A percentile compares a stretch with the other conserved stretches of the same genome.
These are phyloP conservation scores for Pontoporia blainvillei DNA, from an alignment of 2,113 vertebrate genomes.

Conservation along the genomic window DNA sequence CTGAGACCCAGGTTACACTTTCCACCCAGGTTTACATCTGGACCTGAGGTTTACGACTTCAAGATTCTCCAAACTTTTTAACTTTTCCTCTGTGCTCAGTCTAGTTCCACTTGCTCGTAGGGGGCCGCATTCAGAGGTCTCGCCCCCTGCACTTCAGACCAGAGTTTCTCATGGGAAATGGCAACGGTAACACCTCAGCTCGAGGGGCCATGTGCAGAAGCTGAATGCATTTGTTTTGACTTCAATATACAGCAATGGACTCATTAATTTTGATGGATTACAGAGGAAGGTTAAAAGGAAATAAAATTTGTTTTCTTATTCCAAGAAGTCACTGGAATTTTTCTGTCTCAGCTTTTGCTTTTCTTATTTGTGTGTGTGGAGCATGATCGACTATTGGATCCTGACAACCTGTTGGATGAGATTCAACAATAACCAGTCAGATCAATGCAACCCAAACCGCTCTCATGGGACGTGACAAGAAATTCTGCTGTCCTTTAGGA, in stretches of 20 bases:
- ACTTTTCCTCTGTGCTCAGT: too few species aligned
- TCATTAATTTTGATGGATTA: slow-evolving; percentile 28
- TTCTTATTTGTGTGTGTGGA: not conserved
- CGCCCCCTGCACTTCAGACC: too few species aligned
- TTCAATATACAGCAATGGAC: not conserved
- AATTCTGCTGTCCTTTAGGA: slow-evolving; percentile 75
- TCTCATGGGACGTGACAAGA: slow-evolving; percentile 59
- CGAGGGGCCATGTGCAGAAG: too few species aligned
- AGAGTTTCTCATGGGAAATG: too few species aligned
- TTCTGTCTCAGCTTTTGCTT: not conserved
- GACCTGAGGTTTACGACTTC: too few species aligned
- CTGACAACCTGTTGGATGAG: slow-evolving; percentile 43
- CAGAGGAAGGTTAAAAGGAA: not conserved
- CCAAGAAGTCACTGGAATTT: not conserved
- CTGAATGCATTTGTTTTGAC: not conserved
- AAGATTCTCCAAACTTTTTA: too few species aligned
- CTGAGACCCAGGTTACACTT: too few species aligned
- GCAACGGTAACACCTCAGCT: too few species aligned
- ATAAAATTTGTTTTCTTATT: not conserved
- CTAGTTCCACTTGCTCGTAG: too few species aligned
- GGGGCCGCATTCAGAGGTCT: too few species aligned
- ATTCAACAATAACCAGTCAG: slow-evolving; percentile 57
- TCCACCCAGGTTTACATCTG: too few species aligned
- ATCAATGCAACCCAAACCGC: slow-evolving; percentile 57
- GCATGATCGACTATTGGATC: not conserved